phyloP scores from a whole-genome alignment of 35 echinoderm and acorn worm species.

The Eucidaris tribuloides region DNA sequence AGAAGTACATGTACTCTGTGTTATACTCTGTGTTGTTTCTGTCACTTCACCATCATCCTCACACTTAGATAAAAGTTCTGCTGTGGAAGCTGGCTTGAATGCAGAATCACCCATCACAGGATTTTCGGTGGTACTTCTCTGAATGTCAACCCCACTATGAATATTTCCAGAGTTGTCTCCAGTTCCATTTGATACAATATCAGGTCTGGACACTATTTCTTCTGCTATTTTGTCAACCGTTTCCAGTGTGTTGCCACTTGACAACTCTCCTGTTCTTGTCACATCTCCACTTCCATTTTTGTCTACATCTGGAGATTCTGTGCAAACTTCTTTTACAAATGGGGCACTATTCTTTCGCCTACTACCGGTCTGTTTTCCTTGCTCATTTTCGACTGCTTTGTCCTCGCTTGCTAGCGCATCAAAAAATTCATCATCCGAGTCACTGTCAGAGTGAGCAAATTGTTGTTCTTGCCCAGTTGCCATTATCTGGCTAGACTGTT shows the following conservation, averaged over 20 bases:
- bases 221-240: too few relatives aligned
- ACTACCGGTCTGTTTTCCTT: background rate
- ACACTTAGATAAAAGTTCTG: background rate
- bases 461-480: too few relatives aligned
- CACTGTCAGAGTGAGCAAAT: slow-evolving; percentile 16
- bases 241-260: too few relatives aligned
- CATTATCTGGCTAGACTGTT: too few relatives aligned
- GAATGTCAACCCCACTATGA: background rate
- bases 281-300: too few relatives aligned
- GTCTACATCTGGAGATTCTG: too few relatives aligned
- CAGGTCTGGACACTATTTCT: too few relatives aligned
- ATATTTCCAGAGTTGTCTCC: too few relatives aligned
- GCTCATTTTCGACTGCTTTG: background rate
- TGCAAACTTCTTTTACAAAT: too few relatives aligned
- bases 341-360: too few relatives aligned
- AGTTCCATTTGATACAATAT: too few relatives aligned
- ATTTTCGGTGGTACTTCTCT: background rate
- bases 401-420: slow-evolving; percentile 10
- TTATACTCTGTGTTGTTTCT: background rate
- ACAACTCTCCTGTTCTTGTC: too few relatives aligned
- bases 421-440: slow-evolving; percentile 54
- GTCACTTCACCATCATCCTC: background rate
- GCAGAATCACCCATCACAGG: background rate
- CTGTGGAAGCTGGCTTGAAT: background rate
- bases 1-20: background rate